phyloP scores from a whole-genome alignment of 2,888 invertebrate species.

The Brenthis ino region DNA sequence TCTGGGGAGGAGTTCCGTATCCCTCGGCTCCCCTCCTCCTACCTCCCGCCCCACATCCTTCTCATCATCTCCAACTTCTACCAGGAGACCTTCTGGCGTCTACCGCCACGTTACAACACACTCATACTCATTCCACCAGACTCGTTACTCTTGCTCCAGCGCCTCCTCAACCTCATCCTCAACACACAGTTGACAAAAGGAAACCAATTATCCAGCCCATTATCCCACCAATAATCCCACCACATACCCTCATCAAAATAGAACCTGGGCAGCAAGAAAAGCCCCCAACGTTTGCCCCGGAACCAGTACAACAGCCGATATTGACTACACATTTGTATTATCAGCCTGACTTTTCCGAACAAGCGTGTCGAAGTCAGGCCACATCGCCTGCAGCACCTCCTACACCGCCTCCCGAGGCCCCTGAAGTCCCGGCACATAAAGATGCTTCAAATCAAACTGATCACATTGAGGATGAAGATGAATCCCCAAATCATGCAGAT shows the following conservation, averaged over 20 bases:
- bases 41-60: slow-evolving; percentile 80
- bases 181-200: slow-evolving; percentile 63
- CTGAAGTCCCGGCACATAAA: slow-evolving; percentile 85
- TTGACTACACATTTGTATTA: slow-evolving; percentile 82
- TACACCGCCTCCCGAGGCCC: slow-evolving; percentile 76
- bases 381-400: slow-evolving; percentile 84
- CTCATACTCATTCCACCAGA: slow-evolving; percentile 86
- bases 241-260: slow-evolving; percentile 85
- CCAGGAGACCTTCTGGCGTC: slow-evolving; percentile 85
- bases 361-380: slow-evolving; percentile 79
- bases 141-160: slow-evolving; percentile 85
- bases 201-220: slow-evolving; percentile 77
- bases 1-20: slow-evolving; percentile 87
- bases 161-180: slow-evolving; percentile 65
- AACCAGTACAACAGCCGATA: slow-evolving; percentile 77
- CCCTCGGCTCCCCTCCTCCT: slow-evolving; percentile 68
- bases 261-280: slow-evolving; percentile 85
- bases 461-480: slow-evolving; percentile 87
- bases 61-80: slow-evolving; percentile 85
- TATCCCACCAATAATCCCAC: slow-evolving; percentile 51
- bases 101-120: slow-evolving; percentile 85
- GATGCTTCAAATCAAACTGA: slow-evolving; percentile 94
- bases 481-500: slow-evolving; percentile 72
- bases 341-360: slow-evolving; percentile 75
- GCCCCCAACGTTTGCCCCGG: slow-evolving; percentile 69